phyloP scores from a whole-genome alignment of 2,888 invertebrate species.

The Agrochola macilenta region DNA sequence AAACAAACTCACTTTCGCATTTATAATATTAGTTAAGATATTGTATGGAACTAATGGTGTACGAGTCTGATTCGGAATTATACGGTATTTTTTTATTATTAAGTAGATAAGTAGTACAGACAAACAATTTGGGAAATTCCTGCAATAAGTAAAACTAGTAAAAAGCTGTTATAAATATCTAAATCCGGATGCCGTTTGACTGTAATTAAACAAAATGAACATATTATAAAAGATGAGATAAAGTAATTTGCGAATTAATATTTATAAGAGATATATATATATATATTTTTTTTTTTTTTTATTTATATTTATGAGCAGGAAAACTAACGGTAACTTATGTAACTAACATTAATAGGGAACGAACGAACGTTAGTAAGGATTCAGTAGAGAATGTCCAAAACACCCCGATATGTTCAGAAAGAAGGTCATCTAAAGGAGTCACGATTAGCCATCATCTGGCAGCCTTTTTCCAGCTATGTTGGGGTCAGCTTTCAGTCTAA shows the following conservation, averaged over 20 bases:
- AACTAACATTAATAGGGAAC: background rate
- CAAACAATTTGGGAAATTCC: constrained; percentile 52
- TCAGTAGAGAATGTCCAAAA: background rate
- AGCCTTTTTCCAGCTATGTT: background rate
- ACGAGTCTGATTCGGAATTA: too few relatives aligned
- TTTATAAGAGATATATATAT: background rate
- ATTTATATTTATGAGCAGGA: too few relatives aligned
- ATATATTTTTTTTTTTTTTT: too few relatives aligned
- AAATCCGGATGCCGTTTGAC: constrained; percentile 44
- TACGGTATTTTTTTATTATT: constrained; percentile 2
- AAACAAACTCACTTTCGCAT: too few relatives aligned
- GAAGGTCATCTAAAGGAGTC: background rate
- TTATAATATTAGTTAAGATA: background rate
- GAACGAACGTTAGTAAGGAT: too few relatives aligned
- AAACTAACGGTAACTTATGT: background rate
- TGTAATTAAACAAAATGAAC: constrained; percentile 37
- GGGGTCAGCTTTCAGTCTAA: background rate
- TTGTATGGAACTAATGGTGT: background rate
- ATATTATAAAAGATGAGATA: constrained; percentile 18
- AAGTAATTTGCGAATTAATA: constrained; percentile 7
- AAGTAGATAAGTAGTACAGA: background rate
- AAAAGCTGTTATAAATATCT: constrained; percentile 32
- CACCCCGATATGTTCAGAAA: background rate
- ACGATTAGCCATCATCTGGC: background rate
- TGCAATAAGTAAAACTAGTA: constrained; percentile 11